Evolutionary conservation across 2,797 vertebrate species (phyloP), one percentile per base, ranked within the genome.

Genomic region (Helarctos malayanus): DNA sequence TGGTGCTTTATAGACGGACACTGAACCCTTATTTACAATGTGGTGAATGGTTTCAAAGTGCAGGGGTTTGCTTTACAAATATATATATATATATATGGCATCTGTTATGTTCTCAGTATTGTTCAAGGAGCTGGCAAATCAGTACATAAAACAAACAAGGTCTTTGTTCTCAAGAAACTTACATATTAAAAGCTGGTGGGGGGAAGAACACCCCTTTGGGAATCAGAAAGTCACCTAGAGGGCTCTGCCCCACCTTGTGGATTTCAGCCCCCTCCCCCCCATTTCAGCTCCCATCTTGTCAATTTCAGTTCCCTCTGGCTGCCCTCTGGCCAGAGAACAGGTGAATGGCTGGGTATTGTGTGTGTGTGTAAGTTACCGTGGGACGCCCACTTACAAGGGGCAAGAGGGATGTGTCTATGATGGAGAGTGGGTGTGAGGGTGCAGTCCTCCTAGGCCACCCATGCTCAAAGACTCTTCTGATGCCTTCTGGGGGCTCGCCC

Each of bases 361-460:
- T 0, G 16, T 0, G 16, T 19, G 56, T 47, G 63, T 38, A 14
- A 63, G 71, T n/a, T 56, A 10, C 49, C 1, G 23, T 7, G n/a
- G 38, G 59, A 52, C 35, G 56, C 78, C 54, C n/a, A 27, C 38
- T 52, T 45, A 63, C 63, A 41, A 75, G 61, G 59, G 35, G n/a
- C 0, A 2, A 1, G 25, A 27, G 71, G 41, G 25, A 15, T 0
- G 29, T 38, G 23, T 56, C n/a, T 11, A 0, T 6, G 41, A 5
- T 1, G 57, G 16, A 85, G 3, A 14, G 35, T 32, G 57, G 5
- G 52, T 9, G 16, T 82, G 78, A 27, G 6, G 4, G 7, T 23
- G 8, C 45, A 7, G 13, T 47, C 49, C 35, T 80, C 29, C 5
- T 4, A 3, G 19, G 3, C 35, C 41, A 52, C 49, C 13, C 15